phyloP scores from a whole-genome alignment of 2,113 vertebrate species.

The Mobula birostris region DNA sequence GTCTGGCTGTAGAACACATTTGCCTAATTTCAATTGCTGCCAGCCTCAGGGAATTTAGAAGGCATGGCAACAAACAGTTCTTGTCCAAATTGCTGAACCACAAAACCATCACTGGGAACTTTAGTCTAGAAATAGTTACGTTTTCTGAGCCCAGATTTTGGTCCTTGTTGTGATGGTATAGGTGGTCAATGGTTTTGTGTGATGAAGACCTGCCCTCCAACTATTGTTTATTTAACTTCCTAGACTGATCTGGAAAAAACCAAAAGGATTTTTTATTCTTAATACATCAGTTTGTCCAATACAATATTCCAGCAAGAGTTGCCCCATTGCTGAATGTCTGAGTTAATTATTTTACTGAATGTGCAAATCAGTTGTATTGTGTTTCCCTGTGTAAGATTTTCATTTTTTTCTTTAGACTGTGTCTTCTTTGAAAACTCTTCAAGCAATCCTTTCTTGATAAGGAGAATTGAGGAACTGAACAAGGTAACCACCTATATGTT shows the following conservation, averaged over 20 bases:
- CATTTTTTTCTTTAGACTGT: slow-evolving; percentile 57
- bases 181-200: background rate
- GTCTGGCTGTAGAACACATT: background rate
- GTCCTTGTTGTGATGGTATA: background rate
- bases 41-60: background rate
- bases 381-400: background rate
- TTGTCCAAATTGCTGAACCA: no score
- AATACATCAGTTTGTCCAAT: background rate
- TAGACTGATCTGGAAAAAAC: no score
- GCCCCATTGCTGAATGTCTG: background rate
- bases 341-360: background rate
- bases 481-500: slow-evolving; percentile 57
- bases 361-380: background rate
- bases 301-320: background rate
- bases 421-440: slow-evolving; percentile 77
- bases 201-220: background rate
- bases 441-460: slow-evolving; percentile 72
- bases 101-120: background rate
- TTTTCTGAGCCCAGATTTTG: background rate
- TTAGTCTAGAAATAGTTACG: background rate
- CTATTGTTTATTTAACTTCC: background rate
- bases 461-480: slow-evolving; percentile 73
- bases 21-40: background rate
- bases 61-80: background rate
- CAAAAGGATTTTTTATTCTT: background rate